phyloP scores from a whole-genome alignment of 1,140 invertebrate species.

The Pseudomyrmex cubaensis region DNA sequence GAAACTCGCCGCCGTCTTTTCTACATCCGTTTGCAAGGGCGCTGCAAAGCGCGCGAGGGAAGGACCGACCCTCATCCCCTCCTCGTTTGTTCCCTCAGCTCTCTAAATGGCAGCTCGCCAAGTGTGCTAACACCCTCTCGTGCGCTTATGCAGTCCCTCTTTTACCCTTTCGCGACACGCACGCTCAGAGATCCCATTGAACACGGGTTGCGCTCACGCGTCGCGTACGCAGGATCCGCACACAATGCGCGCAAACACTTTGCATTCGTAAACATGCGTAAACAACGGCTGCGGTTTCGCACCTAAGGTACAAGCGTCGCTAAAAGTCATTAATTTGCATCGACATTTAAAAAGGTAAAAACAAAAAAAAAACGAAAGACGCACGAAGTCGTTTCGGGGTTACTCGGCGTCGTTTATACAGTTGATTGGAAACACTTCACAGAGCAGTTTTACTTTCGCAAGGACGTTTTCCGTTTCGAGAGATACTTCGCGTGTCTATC shows the following conservation, averaged over 20 bases:
- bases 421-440: background rate
- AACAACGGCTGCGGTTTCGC: constrained; percentile 82
- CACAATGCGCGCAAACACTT: constrained; percentile 84
- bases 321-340: constrained; percentile 24
- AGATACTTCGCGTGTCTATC: background rate
- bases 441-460: background rate
- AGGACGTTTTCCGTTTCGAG: background rate
- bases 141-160: constrained; percentile 77
- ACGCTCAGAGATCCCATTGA: constrained; percentile 78
- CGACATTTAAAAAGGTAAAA: background rate
- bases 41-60: constrained; percentile 53
- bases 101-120: constrained; percentile 83
- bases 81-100: constrained; percentile 69
- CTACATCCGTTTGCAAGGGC: constrained; percentile 69
- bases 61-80: constrained; percentile 60
- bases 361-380: background rate
- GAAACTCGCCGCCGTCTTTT: constrained; percentile 75
- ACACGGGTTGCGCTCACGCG: constrained; percentile 77
- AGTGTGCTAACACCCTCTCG: constrained; percentile 81
- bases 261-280: constrained; percentile 85
- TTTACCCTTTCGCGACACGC: constrained; percentile 73
- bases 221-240: constrained; percentile 76
- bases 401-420: background rate
- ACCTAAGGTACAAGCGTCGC: constrained; percentile 75
- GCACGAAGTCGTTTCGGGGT: background rate